These are phyloP conservation scores for Nasonia longicornis DNA, from an alignment of 1,140 invertebrate genomes.

Conservation along the genomic window DNA sequence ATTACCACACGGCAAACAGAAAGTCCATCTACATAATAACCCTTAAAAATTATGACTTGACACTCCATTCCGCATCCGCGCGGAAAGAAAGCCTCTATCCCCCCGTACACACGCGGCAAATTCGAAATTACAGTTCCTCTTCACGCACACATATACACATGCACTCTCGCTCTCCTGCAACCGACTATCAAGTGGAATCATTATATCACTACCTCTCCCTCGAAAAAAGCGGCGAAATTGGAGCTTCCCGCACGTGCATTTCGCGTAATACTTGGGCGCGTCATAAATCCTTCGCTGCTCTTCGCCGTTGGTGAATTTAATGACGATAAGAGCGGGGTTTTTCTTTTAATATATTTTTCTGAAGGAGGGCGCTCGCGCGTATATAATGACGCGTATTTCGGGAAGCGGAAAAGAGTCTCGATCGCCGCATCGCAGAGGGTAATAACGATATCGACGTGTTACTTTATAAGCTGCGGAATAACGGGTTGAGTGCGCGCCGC, in stretches of 20 bases:
- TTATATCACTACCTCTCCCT: background rate
- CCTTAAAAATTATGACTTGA: slow-evolving; percentile 22
- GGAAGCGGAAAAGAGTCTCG: slow-evolving; percentile 13
- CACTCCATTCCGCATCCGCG: background rate
- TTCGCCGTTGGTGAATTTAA: background rate
- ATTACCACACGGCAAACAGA: background rate
- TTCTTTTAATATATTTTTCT: background rate
- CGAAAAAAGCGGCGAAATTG: background rate
- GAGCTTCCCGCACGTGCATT: background rate
- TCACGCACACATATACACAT: no score
- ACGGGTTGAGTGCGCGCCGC: background rate
- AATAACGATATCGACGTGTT: slow-evolving; percentile 38
- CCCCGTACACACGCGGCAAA: slow-evolving; percentile 3
- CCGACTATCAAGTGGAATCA: slow-evolving; percentile 17
- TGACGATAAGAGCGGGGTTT: background rate
- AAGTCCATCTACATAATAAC: background rate
- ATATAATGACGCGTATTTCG: background rate
- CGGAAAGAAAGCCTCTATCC: background rate
- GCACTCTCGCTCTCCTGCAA: background rate
- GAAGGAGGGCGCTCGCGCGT: background rate
- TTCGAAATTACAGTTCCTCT: slow-evolving; percentile 12
- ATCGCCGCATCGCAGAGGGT: background rate
- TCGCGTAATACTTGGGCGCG: background rate
- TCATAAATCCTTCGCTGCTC: background rate
- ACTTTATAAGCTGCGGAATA: slow-evolving; percentile 30